Base-by-base conservation (phyloP, 2,888 invertebrate genomes). In the Chrysolina oricalcia region DNA sequence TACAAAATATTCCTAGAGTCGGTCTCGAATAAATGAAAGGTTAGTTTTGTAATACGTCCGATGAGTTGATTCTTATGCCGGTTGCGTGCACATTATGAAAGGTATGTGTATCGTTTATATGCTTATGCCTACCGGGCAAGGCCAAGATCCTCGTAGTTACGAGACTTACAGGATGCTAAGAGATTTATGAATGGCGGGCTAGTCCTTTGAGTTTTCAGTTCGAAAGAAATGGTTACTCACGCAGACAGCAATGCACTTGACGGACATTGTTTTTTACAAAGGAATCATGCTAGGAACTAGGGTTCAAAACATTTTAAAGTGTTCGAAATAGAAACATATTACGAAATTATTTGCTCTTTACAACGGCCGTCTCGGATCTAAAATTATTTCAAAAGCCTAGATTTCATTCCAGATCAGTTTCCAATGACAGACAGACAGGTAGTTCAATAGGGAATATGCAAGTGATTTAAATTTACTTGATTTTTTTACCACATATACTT, bases 1-100 rank as follows among this genome's bases (percentile, higher is more conserved):
- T 23, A 53, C 21, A 19, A 53, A 53, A 53, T 53, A 53, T 59
- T 59, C 59, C 27, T 59, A 59, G 59, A 59, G 59, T 59, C 59
- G 59, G 53, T 21, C 17, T 35, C n/a, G 59, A n/a, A 35, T 59
- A 59, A 53, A 53, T 53, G 53, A 53, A 59, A 59, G 59, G 59
- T 59, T 59, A 59, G 59, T 59, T 27, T 59, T 10, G 35, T 59
- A 59, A 59, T 59, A 59, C n/a, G n/a, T 27, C 59, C 59, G 59
- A 59, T 59, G 59, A n/a, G 59, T 27, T 15, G 35, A 17, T 35
- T 59, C n/a, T 59, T 59, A 59, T 59, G 59, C 59, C 27, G n/a
- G 27, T 59, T 59, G n/a, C 59, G 59, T 35, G 35, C 23, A 35
- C 27, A 27, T 59, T 59, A 59, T n/a, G 59, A 59, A 17, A 59